phyloP scores from a whole-genome alignment of 2,888 invertebrate species.

The Spisula solida region DNA sequence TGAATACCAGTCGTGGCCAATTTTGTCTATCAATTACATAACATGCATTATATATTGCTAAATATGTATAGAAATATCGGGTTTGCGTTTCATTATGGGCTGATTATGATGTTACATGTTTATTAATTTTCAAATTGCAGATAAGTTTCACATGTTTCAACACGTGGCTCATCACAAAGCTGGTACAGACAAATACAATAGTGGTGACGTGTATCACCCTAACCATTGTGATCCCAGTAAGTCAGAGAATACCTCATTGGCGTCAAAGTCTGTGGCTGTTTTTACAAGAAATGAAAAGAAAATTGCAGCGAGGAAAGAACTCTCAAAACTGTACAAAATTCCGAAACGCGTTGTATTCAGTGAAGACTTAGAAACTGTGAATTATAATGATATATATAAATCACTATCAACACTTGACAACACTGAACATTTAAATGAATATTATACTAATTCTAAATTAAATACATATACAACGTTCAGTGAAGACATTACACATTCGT shows the following conservation, averaged over 20 bases:
- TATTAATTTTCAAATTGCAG: background rate
- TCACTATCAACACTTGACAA: constrained; percentile 51
- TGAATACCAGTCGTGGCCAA: too few relatives aligned
- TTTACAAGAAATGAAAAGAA: constrained; percentile 51
- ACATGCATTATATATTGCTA: too few relatives aligned
- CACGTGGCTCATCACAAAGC: background rate
- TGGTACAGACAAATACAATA: background rate
- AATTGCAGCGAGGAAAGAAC: constrained; percentile 67
- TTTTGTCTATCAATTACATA: too few relatives aligned
- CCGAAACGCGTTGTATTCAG: constrained; percentile 70
- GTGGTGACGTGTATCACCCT: background rate
- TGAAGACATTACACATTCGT: constrained; percentile 25
- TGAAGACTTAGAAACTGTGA: constrained; percentile 69
- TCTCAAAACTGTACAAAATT: constrained; percentile 57
- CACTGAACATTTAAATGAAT: constrained; percentile 48
- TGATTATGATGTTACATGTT: too few relatives aligned
- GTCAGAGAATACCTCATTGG: background rate
- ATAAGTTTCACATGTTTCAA: background rate
- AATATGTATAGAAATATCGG: too few relatives aligned
- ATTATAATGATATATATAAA: constrained; percentile 65
- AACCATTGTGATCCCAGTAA: background rate
- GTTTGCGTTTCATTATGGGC: too few relatives aligned
- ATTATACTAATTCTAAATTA: constrained; percentile 9
- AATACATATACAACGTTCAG: constrained; percentile 27
- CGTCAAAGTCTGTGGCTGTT: constrained; percentile 45